Conservation (phyloP, 2,888 invertebrate genomes). For the Tinea trinotella region DNA sequence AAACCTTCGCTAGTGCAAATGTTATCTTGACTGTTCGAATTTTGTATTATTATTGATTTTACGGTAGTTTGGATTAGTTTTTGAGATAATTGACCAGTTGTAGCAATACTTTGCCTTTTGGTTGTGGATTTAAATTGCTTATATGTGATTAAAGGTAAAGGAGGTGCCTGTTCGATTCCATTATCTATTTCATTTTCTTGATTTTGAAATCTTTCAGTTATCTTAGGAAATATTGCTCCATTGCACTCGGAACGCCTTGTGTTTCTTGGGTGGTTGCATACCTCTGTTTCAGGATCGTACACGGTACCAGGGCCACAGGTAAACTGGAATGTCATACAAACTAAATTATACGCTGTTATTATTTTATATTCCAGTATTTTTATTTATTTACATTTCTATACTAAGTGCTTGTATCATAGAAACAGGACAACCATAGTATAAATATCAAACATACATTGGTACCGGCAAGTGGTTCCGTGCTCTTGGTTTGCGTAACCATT, state of each 20-base stretch:
- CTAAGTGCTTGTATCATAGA: too few relatives aligned
- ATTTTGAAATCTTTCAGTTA: conserved; percentile 18
- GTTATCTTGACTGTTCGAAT: conserved; percentile 27
- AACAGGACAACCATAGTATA: too few relatives aligned
- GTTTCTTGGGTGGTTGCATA: conserved; percentile 80
- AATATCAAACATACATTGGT: too few relatives aligned
- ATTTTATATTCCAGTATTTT: too few relatives aligned
- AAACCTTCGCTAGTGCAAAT: conserved; percentile 79
- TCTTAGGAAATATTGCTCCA: background rate
- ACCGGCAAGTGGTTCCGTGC: too few relatives aligned
- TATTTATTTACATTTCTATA: too few relatives aligned
- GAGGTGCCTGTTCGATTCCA: conserved; percentile 36
- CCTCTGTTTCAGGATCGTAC: conserved; percentile 76
- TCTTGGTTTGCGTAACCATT: too few relatives aligned
- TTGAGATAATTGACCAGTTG: background rate
- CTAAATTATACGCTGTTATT: too few relatives aligned
- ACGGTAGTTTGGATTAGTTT: conserved; percentile 22
- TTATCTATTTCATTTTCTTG: conserved; percentile 63
- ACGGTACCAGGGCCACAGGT: conserved; percentile 83
- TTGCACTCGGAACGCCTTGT: conserved; percentile 78
- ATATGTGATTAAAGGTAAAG: conserved; percentile 35
- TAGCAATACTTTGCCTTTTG: conserved; percentile 6
- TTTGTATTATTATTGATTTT: conserved; percentile 21
- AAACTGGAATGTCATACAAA: conserved; percentile 66
- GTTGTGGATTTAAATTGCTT: conserved; percentile 13